These are phyloP conservation scores for Lateolabrax maculatus DNA, from an alignment of 2,797 vertebrate genomes.

Conservation along the genomic window DNA sequence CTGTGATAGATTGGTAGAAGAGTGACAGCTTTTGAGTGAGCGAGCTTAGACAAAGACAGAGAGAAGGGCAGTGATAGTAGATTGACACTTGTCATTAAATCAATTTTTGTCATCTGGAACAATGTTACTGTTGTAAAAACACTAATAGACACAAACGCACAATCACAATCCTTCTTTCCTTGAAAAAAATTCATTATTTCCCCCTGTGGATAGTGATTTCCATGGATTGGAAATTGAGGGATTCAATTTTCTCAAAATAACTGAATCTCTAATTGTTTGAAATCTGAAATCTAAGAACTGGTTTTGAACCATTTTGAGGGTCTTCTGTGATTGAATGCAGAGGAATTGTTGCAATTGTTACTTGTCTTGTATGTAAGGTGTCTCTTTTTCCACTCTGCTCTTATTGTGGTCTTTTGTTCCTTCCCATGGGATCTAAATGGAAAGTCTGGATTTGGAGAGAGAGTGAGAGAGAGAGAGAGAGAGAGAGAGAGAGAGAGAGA, in stretches of 20 bases:
- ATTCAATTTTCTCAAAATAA: slow-evolving; percentile 39
- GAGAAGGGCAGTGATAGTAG: background rate
- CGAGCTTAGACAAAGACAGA: slow-evolving; percentile 27
- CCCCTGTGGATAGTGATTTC: slow-evolving; percentile 31
- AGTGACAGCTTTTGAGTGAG: slow-evolving; percentile 52
- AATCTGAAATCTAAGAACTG: slow-evolving; percentile 3
- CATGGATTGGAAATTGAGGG: slow-evolving; percentile 45
- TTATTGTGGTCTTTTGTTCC: background rate
- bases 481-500: background rate
- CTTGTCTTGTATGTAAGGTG: background rate
- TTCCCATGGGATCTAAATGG: slow-evolving; percentile 1
- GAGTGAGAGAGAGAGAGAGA: background rate
- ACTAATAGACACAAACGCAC: background rate
- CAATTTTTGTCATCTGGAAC: slow-evolving; percentile 40
- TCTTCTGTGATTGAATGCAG: background rate
- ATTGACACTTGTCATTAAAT: slow-evolving; percentile 62
- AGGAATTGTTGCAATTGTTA: background rate
- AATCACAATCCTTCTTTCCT: background rate
- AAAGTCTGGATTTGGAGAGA: slow-evolving; percentile 14
- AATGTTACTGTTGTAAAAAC: slow-evolving; percentile 36
- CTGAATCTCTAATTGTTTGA: background rate
- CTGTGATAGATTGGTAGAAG: slow-evolving; percentile 51
- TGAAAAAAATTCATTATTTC: slow-evolving; percentile 29
- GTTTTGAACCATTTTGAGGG: slow-evolving; percentile 8
- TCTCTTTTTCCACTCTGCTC: background rate